Percentiles rank a stretch among this genome's conserved stretches.
Evolutionary conservation across 2,888 invertebrate species (phyloP).

Genomic region (Scelioninae gen. 2): DNA sequence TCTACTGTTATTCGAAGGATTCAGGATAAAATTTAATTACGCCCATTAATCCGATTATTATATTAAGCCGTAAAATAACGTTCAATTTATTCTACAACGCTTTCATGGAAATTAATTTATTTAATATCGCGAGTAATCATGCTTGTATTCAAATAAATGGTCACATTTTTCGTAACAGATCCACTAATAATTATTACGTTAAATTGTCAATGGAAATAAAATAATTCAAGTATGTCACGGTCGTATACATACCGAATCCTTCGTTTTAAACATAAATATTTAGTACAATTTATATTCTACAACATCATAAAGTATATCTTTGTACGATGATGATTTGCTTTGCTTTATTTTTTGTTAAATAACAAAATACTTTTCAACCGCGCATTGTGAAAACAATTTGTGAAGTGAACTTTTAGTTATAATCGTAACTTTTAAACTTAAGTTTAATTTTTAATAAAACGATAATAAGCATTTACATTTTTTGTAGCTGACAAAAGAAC

Average conservation of each 20-base stretch:
- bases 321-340: too few relatives aligned
- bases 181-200: slow-evolving; percentile 1
- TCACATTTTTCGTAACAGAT: neutral
- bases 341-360: too few relatives aligned
- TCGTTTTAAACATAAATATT: slow-evolving; percentile 14
- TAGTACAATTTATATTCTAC: too few relatives aligned
- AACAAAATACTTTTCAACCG: too few relatives aligned
- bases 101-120: slow-evolving; percentile 22
- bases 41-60: slow-evolving; percentile 11
- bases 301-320: too few relatives aligned
- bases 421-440: too few relatives aligned
- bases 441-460: too few relatives aligned
- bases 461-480: too few relatives aligned
- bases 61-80: slow-evolving; percentile 14
- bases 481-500: too few relatives aligned
- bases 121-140: slow-evolving; percentile 6
- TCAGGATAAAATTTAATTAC: slow-evolving; percentile 30
- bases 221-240: slow-evolving; percentile 3
- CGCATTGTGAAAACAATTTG: too few relatives aligned
- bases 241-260: slow-evolving; percentile 37
- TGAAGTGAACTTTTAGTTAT: too few relatives aligned
- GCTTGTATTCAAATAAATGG: neutral
- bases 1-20: slow-evolving; percentile 43
- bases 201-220: neutral
- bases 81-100: too few relatives aligned